phyloP scores from a whole-genome alignment of 2,797 vertebrate species.

The Pseudocheirus occidentalis region DNA sequence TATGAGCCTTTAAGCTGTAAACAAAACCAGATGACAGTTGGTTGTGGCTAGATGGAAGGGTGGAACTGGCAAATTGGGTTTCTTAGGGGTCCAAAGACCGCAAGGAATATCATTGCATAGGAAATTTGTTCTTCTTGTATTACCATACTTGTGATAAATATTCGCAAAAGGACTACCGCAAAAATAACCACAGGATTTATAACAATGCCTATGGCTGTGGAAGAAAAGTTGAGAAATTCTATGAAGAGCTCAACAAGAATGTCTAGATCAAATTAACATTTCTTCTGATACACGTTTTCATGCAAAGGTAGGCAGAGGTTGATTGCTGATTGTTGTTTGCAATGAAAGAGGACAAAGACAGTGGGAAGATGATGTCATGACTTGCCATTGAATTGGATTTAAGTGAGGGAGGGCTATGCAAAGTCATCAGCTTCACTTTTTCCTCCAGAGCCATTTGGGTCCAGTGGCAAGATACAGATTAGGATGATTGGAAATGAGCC shows the following conservation, averaged over 20 bases:
- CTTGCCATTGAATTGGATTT: too few species aligned
- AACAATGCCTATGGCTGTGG: background rate
- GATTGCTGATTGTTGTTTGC: too few species aligned
- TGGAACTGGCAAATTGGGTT: background rate
- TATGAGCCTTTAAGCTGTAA: background rate
- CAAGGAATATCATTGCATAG: background rate
- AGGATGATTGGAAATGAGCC: too few species aligned
- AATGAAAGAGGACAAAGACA: too few species aligned
- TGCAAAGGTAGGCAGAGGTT: background rate
- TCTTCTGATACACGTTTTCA: background rate
- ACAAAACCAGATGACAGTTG: background rate
- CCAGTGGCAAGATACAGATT: too few species aligned
- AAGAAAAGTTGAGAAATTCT: background rate
- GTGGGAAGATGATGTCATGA: too few species aligned
- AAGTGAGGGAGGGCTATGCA: too few species aligned
- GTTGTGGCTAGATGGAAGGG: background rate
- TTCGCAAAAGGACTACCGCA: background rate
- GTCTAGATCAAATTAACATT: background rate
- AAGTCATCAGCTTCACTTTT: too few species aligned
- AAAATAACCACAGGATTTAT: background rate
- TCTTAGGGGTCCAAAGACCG: background rate
- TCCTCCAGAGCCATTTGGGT: too few species aligned
- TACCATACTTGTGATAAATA: background rate
- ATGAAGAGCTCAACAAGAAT: background rate
- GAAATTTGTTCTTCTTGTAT: background rate